Conservation (phyloP, 2,888 invertebrate species). For the Nemotelus pantherinus region DNA sequence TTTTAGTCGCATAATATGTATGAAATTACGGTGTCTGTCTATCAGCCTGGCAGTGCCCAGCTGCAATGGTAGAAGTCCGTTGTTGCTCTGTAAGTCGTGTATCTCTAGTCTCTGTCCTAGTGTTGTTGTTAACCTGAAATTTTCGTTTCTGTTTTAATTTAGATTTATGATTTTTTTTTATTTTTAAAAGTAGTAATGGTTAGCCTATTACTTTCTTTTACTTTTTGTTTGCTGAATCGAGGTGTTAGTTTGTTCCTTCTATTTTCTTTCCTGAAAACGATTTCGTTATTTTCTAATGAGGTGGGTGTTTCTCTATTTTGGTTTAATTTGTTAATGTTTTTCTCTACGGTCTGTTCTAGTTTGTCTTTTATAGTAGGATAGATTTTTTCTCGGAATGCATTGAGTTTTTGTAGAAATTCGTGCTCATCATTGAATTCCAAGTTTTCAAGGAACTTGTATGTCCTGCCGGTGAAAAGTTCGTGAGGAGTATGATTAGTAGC, state of each 20-base stretch:
- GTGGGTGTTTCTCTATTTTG: background rate
- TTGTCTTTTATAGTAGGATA: conserved; percentile 2
- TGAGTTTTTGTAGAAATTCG: conserved; percentile 39
- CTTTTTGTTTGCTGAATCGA: conserved; percentile 23
- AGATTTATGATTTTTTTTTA: conserved; percentile 17
- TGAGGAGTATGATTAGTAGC: conserved; percentile 11
- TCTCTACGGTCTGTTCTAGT: conserved; percentile 1
- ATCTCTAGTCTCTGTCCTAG: conserved; percentile 12
- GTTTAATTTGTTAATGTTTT: conserved; percentile 14
- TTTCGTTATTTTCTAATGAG: background rate
- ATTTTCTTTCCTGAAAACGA: conserved; percentile 29
- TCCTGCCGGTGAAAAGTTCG: conserved; percentile 25
- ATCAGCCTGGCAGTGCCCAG: background rate
- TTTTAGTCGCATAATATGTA: conserved; percentile 21
- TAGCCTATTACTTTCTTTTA: conserved; percentile 10
- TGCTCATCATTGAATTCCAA: conserved; percentile 26
- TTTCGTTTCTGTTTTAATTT: conserved; percentile 29
- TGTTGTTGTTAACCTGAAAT: conserved; percentile 20
- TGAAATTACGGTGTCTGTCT: background rate
- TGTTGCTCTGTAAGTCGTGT: background rate
- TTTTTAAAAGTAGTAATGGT: background rate
- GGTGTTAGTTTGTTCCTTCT: conserved; percentile 15
- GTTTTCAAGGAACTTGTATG: conserved; percentile 22
- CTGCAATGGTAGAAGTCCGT: background rate
- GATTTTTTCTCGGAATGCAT: conserved; percentile 22